Conservation (phyloP, 2,888 invertebrate genomes). For the Acanthosepion esculentum region DNA sequence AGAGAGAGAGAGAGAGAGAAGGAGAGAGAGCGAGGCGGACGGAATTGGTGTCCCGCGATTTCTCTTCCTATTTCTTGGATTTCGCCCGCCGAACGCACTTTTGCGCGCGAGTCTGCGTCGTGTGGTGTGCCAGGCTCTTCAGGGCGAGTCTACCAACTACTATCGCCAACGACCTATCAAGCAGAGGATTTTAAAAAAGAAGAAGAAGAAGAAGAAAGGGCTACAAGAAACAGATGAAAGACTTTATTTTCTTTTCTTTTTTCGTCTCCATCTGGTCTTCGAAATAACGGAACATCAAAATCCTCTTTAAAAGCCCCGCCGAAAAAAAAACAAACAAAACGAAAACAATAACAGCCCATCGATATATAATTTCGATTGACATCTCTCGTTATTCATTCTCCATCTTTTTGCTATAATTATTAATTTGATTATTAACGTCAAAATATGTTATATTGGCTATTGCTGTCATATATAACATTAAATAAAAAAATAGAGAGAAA, state of each 20-base stretch:
- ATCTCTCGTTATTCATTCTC: background rate
- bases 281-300: background rate
- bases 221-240: background rate
- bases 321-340: background rate
- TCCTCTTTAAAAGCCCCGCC: background rate
- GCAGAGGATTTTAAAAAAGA: background rate
- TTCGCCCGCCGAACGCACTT: background rate
- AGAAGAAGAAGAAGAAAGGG: background rate
- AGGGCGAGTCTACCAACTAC: background rate
- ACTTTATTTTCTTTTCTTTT: background rate
- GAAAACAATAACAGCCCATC: background rate
- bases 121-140: constrained; percentile 11
- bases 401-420: background rate
- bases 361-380: background rate
- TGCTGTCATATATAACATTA: background rate
- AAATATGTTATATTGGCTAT: background rate
- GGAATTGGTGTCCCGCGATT: background rate
- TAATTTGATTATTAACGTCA: background rate
- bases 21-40: background rate
- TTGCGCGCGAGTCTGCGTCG: constrained; percentile 33
- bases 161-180: background rate
- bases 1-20: background rate
- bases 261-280: background rate
- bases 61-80: background rate
- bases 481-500: background rate